Evolutionary conservation across 2,888 invertebrate species (phyloP).

Genomic region (Athrips mouffetella): DNA sequence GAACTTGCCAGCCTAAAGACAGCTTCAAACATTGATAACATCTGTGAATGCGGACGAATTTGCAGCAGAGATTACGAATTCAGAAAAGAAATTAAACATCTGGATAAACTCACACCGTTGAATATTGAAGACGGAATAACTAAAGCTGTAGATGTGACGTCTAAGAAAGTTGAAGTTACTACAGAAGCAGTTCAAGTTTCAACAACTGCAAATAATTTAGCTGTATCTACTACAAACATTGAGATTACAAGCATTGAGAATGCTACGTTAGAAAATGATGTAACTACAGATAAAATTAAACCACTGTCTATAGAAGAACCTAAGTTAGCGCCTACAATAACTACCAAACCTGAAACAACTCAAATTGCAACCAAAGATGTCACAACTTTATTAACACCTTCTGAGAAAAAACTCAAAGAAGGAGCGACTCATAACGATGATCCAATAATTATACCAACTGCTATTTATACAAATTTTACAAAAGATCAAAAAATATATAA

Average conservation of each 20-base stretch:
- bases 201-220: slow-evolving; percentile 15
- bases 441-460: slow-evolving; percentile 57
- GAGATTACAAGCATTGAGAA: too few species aligned
- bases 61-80: slow-evolving; percentile 69
- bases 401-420: too few species aligned
- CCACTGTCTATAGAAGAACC: too few species aligned
- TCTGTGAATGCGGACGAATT: slow-evolving; percentile 75
- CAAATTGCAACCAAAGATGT: not conserved
- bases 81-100: slow-evolving; percentile 37
- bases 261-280: too few species aligned
- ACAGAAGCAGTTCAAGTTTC: slow-evolving; percentile 17
- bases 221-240: not conserved
- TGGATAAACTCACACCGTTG: slow-evolving; percentile 12
- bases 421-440: too few species aligned
- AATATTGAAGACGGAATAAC: not conserved
- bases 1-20: slow-evolving; percentile 67
- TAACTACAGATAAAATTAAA: too few species aligned
- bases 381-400: too few species aligned
- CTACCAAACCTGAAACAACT: slow-evolving; percentile 7
- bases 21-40: slow-evolving; percentile 66
- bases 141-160: slow-evolving; percentile 8
- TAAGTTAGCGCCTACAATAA: not conserved
- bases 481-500: slow-evolving; percentile 46
- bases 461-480: slow-evolving; percentile 36
- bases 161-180: slow-evolving; percentile 12